These are phyloP conservation scores for Rhabdornis inornatus DNA, from an alignment of 2,113 vertebrate species.

Conservation along the genomic window DNA sequence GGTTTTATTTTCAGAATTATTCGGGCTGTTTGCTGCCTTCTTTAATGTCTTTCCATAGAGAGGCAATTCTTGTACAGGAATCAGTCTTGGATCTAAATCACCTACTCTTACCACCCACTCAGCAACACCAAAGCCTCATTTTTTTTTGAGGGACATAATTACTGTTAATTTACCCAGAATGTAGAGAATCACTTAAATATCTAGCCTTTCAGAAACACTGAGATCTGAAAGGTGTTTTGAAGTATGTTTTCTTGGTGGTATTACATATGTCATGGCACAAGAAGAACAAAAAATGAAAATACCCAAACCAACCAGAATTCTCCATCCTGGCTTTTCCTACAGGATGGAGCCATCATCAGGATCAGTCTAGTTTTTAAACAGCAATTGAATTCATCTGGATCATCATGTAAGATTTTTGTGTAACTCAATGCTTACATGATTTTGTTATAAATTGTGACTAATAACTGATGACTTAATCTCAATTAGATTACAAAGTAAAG, in stretches of 20 bases:
- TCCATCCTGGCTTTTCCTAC: not conserved
- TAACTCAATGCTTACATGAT: not conserved
- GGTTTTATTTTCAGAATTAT: conserved; percentile 7
- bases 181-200: not conserved
- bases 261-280: not conserved
- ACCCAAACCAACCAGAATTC: rapidly evolving
- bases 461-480: not conserved
- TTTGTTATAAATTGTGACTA: not conserved
- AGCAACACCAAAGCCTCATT: not conserved
- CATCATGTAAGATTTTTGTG: not conserved
- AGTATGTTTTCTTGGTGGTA: not conserved
- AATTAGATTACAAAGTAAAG: not conserved
- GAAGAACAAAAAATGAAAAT: not conserved
- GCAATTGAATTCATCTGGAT: not conserved
- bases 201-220: not conserved
- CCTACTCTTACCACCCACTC: not conserved
- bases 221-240: not conserved
- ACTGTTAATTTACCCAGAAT: not conserved
- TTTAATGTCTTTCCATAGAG: not conserved
- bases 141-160: not conserved
- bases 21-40: not conserved
- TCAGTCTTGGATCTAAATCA: not conserved
- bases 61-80: not conserved
- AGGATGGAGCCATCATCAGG: not conserved
- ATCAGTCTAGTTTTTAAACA: not conserved